These are phyloP conservation scores for Sinosuthora webbiana DNA, from an alignment of 2,113 vertebrate genomes.

Conservation along the genomic window DNA sequence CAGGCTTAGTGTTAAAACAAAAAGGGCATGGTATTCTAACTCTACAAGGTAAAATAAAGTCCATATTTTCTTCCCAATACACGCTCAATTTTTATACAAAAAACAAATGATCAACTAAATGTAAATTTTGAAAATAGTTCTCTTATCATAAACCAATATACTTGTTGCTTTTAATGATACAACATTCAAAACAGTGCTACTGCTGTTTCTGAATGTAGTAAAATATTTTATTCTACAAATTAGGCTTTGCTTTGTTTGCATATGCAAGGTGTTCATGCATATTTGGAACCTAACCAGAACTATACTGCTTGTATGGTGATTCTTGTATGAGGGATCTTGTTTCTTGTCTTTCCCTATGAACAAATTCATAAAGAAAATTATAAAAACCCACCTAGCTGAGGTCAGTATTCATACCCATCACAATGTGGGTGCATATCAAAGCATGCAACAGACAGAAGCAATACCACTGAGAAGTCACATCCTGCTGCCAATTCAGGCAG, in stretches of 20 bases:
- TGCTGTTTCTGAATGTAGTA: not conserved
- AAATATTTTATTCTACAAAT: not conserved
- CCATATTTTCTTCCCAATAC: not conserved
- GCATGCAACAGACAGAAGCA: not conserved
- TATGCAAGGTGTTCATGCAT: not conserved
- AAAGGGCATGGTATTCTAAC: not conserved
- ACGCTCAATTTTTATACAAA: not conserved
- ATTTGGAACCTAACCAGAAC: not conserved
- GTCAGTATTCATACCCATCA: not conserved
- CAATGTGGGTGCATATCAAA: not conserved
- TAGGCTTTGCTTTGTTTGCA: not conserved
- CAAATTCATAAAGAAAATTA: not conserved
- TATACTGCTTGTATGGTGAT: not conserved
- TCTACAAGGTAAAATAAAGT: not conserved
- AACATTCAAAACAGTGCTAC: not conserved
- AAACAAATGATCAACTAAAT: not conserved
- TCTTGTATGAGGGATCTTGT: not conserved
- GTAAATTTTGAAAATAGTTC: not conserved
- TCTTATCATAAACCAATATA: not conserved
- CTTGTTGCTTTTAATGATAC: not conserved
- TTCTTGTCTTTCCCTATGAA: not conserved
- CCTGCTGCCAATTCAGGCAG: not conserved
- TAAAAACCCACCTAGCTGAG: not conserved
- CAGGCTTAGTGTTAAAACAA: not conserved
- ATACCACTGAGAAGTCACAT: not conserved